Conservation (phyloP, 2,113 vertebrate species). For the Ammodramus savannarum region DNA sequence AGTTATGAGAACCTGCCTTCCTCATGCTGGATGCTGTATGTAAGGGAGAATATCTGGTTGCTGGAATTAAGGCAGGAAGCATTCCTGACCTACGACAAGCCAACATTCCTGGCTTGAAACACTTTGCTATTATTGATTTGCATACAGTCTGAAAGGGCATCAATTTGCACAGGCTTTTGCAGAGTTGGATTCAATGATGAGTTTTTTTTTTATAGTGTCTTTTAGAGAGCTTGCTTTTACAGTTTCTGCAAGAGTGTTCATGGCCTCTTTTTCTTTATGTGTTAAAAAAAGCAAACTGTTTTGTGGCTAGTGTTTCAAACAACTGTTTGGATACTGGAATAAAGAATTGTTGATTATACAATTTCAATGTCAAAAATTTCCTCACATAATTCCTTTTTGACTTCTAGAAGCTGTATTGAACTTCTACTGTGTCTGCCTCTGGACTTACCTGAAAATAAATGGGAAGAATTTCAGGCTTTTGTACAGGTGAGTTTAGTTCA, state of each 20-base stretch:
- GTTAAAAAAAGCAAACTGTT: neutral
- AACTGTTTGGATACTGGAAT: neutral
- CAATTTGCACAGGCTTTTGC: neutral
- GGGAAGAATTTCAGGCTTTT: conserved; percentile 85
- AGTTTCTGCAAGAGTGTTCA: neutral
- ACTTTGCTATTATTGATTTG: neutral
- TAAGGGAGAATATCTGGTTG: neutral
- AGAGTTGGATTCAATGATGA: neutral
- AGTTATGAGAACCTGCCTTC: neutral
- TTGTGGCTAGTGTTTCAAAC: neutral
- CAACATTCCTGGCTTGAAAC: neutral
- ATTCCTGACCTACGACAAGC: neutral
- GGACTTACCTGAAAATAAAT: conserved; percentile 84
- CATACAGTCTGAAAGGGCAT: neutral
- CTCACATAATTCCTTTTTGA: neutral
- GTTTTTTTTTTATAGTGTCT: neutral
- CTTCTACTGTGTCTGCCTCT: conserved; percentile 87
- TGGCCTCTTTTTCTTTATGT: neutral
- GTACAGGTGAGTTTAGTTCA: conserved; percentile 82
- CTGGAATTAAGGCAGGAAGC: neutral
- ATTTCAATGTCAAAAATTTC: neutral
- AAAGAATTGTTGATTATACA: neutral
- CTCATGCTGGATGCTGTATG: neutral
- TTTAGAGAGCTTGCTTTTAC: neutral
- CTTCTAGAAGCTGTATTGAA: conserved; percentile 91